Base-by-base conservation (phyloP, 1,140 invertebrate genomes). In the Stratiolaelaps scimitus region DNA sequence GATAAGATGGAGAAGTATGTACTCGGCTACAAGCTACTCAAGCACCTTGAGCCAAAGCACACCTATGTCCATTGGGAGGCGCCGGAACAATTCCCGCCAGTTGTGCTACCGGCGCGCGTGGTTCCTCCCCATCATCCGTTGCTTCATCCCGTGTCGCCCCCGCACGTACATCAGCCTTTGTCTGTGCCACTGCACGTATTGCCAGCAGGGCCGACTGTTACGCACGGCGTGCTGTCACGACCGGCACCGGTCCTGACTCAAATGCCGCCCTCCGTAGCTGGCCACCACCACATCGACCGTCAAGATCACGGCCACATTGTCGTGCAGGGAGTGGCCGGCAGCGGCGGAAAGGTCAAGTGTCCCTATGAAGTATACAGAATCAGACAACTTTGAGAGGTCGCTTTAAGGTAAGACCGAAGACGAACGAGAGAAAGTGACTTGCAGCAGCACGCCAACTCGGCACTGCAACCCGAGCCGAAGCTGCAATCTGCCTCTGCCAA, bases 1-100 rank as follows among this genome's bases (percentile, higher is more conserved):
- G 53, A 60, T 13, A 60, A 60, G 10, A 60, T 60, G 53, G 53
- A 60, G 53, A 60, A 60, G 53, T 60, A 60, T 23, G 53, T 60
- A 19, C 53, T 60, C 20, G 53, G 53, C 17, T 60, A 60, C 23
- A 60, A 60, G 26, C 53, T 60, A 15, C 26, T 60, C 53, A 60
- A 60, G 10, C 53, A 60, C 10, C 53, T 60, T 4, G 53, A 60
- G 53, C 53, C 53, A 17, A 60, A 60, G 20, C 53, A 60, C 53
- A 60, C 53, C 17, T 60, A 60, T 23, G 53, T 60, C 15, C 53
- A 60, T 60, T 60, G 53, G 53, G 53, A 60, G 53, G 53, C 53
- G 6, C 53, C 53, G 15, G 53, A 60, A 23, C 53, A 60, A 26
- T 60, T 60, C 34, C 53, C 53, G 17, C 53, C 53, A 15, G 53